Evolutionary conservation across 2,113 vertebrate species (phyloP), one percentile per base, ranked within the genome.

Genomic region (Pomatorhinus ruficollis): DNA sequence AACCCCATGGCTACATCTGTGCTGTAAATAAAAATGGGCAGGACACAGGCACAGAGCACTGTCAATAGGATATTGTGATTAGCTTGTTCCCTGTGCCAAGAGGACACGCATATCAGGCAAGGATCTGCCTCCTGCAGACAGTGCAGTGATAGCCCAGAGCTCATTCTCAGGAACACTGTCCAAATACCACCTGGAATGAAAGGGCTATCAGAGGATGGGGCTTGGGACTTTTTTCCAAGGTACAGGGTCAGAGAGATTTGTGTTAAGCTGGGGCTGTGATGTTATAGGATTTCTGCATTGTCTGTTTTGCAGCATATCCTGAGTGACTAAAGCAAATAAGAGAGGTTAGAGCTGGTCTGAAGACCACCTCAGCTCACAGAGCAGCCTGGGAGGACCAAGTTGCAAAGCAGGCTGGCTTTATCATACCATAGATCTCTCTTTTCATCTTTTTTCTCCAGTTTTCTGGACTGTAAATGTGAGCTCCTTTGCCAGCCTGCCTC

Each of bases 51-150:
- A 31, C 18, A 50, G 54, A 47, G 68, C 1, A 2, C 66, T 88
- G 28, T n/a, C 39, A n/a, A 3, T 37, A 57, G 27, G 13, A 65
- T 81, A 23, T 19, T 60, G 40, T 68, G 68, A 21, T 81, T 44
- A 57, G 31, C 28, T 72, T 69, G 30, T 40, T 69, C 50, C 50
- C 24, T 66, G 17, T 87, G 24, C 70, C 30, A 45, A 68, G 45
- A 72, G 28, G 2, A 9, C 24, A 27, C 3, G 10, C 0, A 1
- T 27, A 13, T 56, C 1, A 10, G 21, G 27, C 15, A 47, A n/a
- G 39, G 22, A 52, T 72, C 61, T 71, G 80, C 31, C 31, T 80
- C 11, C 25, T 4, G 1, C 54, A 45, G 20, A 15, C 31, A 28
- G 12, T 33, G 11, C 37, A 25, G 40, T 57, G 50, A 13, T 18